Evolutionary conservation across 1,140 invertebrate genomes (phyloP), one percentile per base, ranked within the genome.

Genomic region (Aethina tumida): DNA sequence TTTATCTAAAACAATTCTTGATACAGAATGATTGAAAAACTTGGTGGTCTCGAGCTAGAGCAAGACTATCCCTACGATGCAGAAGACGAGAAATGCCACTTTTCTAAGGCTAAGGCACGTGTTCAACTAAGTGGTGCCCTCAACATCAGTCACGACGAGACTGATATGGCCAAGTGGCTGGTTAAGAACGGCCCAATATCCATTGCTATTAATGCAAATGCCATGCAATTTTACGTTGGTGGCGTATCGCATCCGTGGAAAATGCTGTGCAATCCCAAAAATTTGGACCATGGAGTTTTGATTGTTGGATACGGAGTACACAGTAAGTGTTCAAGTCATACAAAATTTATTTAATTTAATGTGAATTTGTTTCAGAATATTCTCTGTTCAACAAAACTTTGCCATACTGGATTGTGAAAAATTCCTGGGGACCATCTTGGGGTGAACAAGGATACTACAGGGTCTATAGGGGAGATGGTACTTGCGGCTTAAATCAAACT

Each of bases 141-240:
- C 1, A 91, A 95, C 57, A 82, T 99, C 31, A 82, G 90, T 5
- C 71, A 75, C 10, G 79, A 98, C 66, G 96, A 99, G 65, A 80
- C 74, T 0, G 75, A 90, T 51, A 96, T 99, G 79, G 87, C 89
- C 9, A 79, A 87, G 46, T 98, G 90, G 88, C 67, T 98, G 0
- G 71, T 83, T 2, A 60, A 78, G 45, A 91, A 97, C 66, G 94
- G 95, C 22, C 95, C 95, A 0, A 92, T 99, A 46, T 91, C 93
- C 7, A 94, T 99, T 62, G 95, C 84, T 12, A 86, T 99, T 34
- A 98, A 99, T 65, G 95, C 96, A 0, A 94, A 95, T 68, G 90
- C 89, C 2, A 96, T 99, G 87, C 90, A 95, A 71, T 97, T 98
- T 65, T 99, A 98, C 60, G 71, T 91, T 46, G 91, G 93, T 17